Evolutionary conservation across 1,140 invertebrate species (phyloP), one percentile per base, ranked within the genome.

Genomic region (Camponotus vicinus): DNA sequence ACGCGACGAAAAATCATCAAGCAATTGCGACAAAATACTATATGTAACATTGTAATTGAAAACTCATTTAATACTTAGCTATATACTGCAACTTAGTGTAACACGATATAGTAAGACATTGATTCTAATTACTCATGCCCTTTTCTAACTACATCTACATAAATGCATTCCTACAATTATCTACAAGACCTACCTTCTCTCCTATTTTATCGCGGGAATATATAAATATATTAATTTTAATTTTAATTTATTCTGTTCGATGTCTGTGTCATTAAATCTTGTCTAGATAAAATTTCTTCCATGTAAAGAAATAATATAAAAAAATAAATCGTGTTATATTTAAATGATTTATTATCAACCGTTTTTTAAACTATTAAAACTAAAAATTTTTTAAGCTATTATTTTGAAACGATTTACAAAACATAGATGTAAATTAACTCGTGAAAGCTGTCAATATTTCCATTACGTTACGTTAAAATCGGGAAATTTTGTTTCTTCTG

Each of bases 1-100:
- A 42, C 55, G 79, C n/a, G 69, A 82, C 75, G 79, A 83, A 83
- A 83, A 83, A 83, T 83, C 32, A 55, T 15, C 21, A 18, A 40
- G 40, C 55, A 83, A 75, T 55, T 69, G 27, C 11, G 32, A 42
- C 42, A 64, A 57, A 34, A 73, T 11, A 57, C 11, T 40, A 37
- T 71, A 52, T 18, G 49, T 52, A 49, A 49, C 45, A 69, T 42
- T 67, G 18, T 15, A 11, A 42, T 42, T 18, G 45, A n/a, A 49
- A 69, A 67, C 4, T 34, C 42, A 73, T 11, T 27, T 61, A 83
- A 83, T 61, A 57, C 69, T 75, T 45, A 45, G 42, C 59, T 42
- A 73, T n/a, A 18, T n/a, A 21, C n/a, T 42, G n/a, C 61, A 67
- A 67, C 42, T 61, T 63, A 76, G n/a, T 66, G 13, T n/a, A 67